Base-by-base conservation (phyloP, 2,888 invertebrate species). In the Abrostola triplasia region DNA sequence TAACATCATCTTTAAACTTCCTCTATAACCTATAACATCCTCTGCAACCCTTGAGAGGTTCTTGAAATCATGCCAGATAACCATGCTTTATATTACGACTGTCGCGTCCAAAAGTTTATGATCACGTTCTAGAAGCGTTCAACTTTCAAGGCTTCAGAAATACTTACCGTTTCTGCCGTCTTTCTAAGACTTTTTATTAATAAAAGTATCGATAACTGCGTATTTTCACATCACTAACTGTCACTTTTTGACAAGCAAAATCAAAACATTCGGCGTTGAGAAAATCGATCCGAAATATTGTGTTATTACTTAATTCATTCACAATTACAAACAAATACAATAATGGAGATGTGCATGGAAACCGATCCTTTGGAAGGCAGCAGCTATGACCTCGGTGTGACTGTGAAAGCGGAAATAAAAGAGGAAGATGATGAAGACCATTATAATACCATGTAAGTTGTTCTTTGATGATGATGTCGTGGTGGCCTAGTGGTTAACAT, bases 331-430 rank as follows among this genome's bases (percentile, higher is more conserved):
- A 10, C 35, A 0, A 44, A 36, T 50, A 41, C 41, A 38, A 64
- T 13, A 4, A 74, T 73, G 59, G 71, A 82, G 50, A 66, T 80
- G 12, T 47, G 44, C 24, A 24, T 24, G 24, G 44, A 47, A 8
- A 35, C 53, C 0, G 83, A 84, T 53, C 83, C 84, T n/a, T 54
- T 80, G n/a, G 84, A 82, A 66, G 81, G 83, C 6, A 83, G 81
- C 48, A 84, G 83, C 57, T 80, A 74, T 47, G 61, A 73, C 67
- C 5, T 79, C 35, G 69, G 63, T 51, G 63, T 79, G 5, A 67
- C 70, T 9, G 78, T 79, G 10, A 74, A 79, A 57, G 70, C 77
- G 0, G 78, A 79, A 72, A 75, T 76, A 10, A 83, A 83, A 35
- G 74, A 77, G 11, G 84, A 83, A 44, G 75, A 78, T 5, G 82